Evolutionary conservation across 2,888 invertebrate species (phyloP).

Genomic region (Diloba caeruleocephala): DNA sequence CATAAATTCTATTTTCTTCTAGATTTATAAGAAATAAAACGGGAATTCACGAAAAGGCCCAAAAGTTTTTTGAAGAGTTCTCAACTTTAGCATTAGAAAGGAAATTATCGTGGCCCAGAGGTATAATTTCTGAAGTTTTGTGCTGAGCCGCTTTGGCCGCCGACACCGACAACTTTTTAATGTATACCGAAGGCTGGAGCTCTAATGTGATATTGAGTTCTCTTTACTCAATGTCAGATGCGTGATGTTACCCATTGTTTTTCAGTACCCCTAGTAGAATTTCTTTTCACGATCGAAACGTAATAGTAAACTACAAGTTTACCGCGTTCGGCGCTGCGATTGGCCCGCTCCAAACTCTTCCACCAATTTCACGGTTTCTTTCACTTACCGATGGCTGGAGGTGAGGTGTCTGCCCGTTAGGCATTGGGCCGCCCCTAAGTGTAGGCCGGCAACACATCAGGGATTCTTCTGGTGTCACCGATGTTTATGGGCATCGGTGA

Average conservation of each 20-base stretch:
- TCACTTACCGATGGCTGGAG: too few species aligned
- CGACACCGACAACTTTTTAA: slow-evolving; percentile 61
- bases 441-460: too few species aligned
- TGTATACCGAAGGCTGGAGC: slow-evolving; percentile 45
- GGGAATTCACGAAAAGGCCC: slow-evolving; percentile 64
- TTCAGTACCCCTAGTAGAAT: too few species aligned
- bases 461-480: too few species aligned
- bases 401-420: too few species aligned
- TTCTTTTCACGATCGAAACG: too few species aligned
- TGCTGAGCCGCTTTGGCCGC: slow-evolving; percentile 53
- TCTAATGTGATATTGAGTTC: slow-evolving; percentile 41
- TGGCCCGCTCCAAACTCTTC: too few species aligned
- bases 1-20: slow-evolving; percentile 73
- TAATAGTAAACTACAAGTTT: too few species aligned
- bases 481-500: too few species aligned
- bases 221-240: slow-evolving; percentile 16
- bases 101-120: slow-evolving; percentile 76
- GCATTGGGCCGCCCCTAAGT: too few species aligned
- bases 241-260: neutral
- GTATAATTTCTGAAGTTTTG: slow-evolving; percentile 78
- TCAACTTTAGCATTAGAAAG: slow-evolving; percentile 78
- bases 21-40: slow-evolving; percentile 74
- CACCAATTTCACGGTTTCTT: too few species aligned
- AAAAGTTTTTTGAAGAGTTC: slow-evolving; percentile 70
- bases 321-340: too few species aligned